Conservation (phyloP, 2,888 invertebrate genomes). For the Embidobia sp. region DNA sequence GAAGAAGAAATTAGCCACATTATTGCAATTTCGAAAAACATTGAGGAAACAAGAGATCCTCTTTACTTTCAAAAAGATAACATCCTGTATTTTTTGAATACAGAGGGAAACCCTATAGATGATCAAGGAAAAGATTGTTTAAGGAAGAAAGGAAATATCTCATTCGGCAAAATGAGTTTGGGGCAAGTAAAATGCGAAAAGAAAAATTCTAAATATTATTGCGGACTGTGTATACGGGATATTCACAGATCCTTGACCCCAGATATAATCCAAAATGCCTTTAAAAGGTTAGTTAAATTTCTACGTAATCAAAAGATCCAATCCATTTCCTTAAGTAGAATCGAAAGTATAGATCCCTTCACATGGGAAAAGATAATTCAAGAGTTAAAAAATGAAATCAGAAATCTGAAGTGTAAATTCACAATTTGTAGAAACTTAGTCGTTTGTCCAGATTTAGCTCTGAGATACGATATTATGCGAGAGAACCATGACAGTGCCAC, state of each 20-base stretch:
- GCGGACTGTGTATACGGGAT: background rate
- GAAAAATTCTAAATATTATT: constrained; percentile 3
- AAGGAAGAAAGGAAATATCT: no score
- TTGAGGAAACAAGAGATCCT: background rate
- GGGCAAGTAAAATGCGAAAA: background rate
- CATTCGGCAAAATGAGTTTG: no score
- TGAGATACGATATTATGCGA: background rate
- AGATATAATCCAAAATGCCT: no score
- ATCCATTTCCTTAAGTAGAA: no score
- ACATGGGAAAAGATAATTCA: no score
- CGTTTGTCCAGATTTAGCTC: background rate
- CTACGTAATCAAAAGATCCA: no score
- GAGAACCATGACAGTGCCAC: background rate
- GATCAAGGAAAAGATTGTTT: background rate
- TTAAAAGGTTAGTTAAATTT: no score
- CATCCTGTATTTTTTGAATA: background rate
- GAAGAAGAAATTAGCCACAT: background rate
- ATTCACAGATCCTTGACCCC: no score
- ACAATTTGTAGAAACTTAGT: background rate
- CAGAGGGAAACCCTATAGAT: background rate
- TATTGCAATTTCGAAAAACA: background rate
- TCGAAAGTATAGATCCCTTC: no score
- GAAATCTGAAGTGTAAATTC: no score
- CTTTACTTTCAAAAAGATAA: background rate
- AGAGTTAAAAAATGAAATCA: no score